These are phyloP conservation scores for Torymus auratus DNA, from an alignment of 2,888 invertebrate genomes.

Conservation along the genomic window DNA sequence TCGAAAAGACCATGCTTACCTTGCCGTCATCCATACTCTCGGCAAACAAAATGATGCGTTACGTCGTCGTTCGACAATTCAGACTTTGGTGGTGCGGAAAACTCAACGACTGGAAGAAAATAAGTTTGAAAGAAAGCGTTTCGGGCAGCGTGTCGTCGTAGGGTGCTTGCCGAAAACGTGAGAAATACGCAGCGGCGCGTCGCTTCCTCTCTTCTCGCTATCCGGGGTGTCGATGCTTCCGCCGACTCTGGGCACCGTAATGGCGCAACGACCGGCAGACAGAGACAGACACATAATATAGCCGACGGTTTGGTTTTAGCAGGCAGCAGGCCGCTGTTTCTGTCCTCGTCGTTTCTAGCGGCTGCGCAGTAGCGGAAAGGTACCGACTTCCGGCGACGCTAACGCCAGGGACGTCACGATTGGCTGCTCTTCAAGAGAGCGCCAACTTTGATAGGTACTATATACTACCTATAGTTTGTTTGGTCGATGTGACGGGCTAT, in stretches of 20 bases:
- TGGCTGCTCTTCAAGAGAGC: too few relatives aligned
- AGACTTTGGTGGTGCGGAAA: background rate
- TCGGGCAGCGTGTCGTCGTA: background rate
- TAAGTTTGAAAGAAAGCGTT: background rate
- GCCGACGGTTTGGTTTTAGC: background rate
- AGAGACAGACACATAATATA: background rate
- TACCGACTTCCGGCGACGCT: conserved; percentile 47
- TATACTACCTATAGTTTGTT: conserved; percentile 13
- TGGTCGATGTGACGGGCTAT: background rate
- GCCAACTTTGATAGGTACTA: too few relatives aligned
- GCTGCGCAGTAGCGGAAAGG: conserved; percentile 34
- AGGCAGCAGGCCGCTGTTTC: background rate
- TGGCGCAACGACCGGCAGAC: conserved; percentile 26
- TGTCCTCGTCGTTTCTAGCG: background rate
- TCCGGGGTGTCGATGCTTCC: background rate
- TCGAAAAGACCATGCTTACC: conserved; percentile 26
- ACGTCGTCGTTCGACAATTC: too few relatives aligned
- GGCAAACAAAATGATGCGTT: background rate
- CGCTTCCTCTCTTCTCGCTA: conserved; percentile 38
- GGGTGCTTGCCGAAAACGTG: background rate
- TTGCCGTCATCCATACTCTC: conserved; percentile 49
- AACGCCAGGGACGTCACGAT: background rate
- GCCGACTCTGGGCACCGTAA: conserved; percentile 9
- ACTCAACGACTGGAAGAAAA: too few relatives aligned
- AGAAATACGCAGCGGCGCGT: conserved; percentile 34